phyloP scores from a whole-genome alignment of 2,888 invertebrate species.

The Apoda limacodes region DNA sequence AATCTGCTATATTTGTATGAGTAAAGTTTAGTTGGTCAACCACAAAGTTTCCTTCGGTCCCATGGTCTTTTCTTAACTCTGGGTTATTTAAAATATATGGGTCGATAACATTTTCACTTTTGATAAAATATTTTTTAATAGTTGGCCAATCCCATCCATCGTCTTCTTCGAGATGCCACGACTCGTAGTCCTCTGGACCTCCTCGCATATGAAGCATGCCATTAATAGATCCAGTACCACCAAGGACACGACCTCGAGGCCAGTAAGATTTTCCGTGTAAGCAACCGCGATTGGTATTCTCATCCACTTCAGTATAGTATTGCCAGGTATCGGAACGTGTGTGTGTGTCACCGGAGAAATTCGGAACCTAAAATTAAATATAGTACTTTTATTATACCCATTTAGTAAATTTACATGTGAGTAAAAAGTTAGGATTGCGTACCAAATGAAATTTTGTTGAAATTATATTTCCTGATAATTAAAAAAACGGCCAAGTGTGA shows the following conservation, averaged over 20 bases:
- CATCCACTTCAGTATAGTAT: conserved; percentile 47
- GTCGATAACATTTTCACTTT: conserved; percentile 50
- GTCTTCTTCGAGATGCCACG: conserved; percentile 40
- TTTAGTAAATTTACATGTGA: background rate
- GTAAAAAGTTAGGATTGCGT: background rate
- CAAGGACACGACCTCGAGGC: conserved; percentile 52
- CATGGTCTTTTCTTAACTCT: conserved; percentile 43
- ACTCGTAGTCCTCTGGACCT: conserved; percentile 42
- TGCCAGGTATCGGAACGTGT: conserved; percentile 37
- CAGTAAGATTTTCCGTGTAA: conserved; percentile 39
- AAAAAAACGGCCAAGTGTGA: no score
- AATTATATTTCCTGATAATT: background rate
- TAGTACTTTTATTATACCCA: background rate
- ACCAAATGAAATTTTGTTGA: background rate
- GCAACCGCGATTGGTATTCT: conserved; percentile 35
- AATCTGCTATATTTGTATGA: conserved; percentile 38
- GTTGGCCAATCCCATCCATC: conserved; percentile 56
- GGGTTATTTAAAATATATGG: conserved; percentile 46
- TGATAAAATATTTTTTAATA: conserved; percentile 46
- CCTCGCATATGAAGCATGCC: conserved; percentile 53
- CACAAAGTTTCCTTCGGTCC: conserved; percentile 58
- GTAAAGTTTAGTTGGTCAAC: conserved; percentile 60
- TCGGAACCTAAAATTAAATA: conserved; percentile 42
- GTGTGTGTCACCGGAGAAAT: conserved; percentile 41
- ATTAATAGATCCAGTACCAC: conserved; percentile 57